phyloP scores from a whole-genome alignment of 1,140 invertebrate species.

The Cephus cinctus region DNA sequence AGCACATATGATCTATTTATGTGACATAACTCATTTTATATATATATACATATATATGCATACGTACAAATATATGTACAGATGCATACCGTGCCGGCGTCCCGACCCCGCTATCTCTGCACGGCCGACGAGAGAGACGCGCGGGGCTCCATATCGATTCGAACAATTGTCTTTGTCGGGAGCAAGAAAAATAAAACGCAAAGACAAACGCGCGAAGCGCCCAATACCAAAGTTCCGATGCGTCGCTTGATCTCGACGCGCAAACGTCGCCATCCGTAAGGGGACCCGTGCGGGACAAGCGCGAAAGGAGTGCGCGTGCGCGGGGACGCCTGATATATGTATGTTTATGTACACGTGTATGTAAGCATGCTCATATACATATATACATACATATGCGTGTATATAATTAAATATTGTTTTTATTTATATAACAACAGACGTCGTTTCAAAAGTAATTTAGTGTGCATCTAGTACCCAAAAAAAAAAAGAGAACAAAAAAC shows the following conservation, averaged over 20 bases:
- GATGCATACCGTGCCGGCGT: not conserved
- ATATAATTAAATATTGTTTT: conserved; percentile 28
- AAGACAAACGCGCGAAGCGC: conserved; percentile 22
- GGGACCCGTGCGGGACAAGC: too few species aligned
- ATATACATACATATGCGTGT: conserved; percentile 13
- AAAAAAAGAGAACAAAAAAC: conserved; percentile 24
- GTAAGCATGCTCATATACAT: conserved; percentile 22
- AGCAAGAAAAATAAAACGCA: too few species aligned
- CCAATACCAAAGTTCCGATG: too few species aligned
- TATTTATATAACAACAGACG: conserved; percentile 37
- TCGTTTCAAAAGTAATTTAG: conserved; percentile 48
- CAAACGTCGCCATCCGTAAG: too few species aligned
- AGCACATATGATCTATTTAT: conserved; percentile 51
- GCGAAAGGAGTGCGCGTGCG: too few species aligned
- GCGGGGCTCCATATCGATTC: too few species aligned
- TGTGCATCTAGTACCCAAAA: conserved; percentile 47
- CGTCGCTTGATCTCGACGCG: too few species aligned
- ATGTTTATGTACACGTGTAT: conserved; percentile 16
- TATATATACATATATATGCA: conserved; percentile 32
- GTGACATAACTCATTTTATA: conserved; percentile 43
- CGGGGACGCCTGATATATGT: too few species aligned
- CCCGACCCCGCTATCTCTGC: too few species aligned
- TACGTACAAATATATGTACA: conserved; percentile 25
- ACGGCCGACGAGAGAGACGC: too few species aligned
- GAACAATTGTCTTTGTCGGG: too few species aligned